Conservation (phyloP, 2,113 vertebrate species). For the Rousettus leschenaultii region DNA sequence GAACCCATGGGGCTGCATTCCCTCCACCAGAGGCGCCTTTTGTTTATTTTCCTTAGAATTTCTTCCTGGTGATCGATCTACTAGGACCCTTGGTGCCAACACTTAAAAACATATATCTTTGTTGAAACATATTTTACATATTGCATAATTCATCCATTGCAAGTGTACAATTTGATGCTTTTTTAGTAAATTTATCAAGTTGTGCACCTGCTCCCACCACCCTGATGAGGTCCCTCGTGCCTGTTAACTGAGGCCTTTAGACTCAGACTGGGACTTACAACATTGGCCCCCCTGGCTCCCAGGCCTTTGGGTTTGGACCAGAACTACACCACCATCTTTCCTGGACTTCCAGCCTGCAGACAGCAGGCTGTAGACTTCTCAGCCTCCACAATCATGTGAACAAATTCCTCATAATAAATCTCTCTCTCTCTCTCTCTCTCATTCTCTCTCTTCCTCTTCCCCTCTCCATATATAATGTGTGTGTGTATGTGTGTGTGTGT, state of each 20-base stretch:
- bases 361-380: rapidly evolving
- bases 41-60: not conserved
- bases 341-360: not conserved
- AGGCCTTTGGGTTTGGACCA: not conserved
- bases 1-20: not conserved
- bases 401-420: too few species aligned
- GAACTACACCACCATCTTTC: not conserved
- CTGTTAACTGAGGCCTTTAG: not conserved
- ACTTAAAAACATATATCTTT: not conserved
- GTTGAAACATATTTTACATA: not conserved
- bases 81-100: not conserved
- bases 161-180: not conserved
- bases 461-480: not conserved
- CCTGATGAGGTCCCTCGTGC: not conserved
- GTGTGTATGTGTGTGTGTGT: not conserved
- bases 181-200: not conserved
- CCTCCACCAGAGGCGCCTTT: not conserved
- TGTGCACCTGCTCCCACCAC: not conserved
- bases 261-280: not conserved
- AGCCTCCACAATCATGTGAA: not conserved
- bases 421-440: not conserved
- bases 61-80: not conserved
- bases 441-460: too few species aligned
- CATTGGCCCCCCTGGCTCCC: not conserved
- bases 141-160: not conserved